A percentile compares a stretch with the other conserved stretches of the same genome.
Evolutionary conservation across 2,888 invertebrate species (phyloP).

Genomic region (Diogma glabrata): DNA sequence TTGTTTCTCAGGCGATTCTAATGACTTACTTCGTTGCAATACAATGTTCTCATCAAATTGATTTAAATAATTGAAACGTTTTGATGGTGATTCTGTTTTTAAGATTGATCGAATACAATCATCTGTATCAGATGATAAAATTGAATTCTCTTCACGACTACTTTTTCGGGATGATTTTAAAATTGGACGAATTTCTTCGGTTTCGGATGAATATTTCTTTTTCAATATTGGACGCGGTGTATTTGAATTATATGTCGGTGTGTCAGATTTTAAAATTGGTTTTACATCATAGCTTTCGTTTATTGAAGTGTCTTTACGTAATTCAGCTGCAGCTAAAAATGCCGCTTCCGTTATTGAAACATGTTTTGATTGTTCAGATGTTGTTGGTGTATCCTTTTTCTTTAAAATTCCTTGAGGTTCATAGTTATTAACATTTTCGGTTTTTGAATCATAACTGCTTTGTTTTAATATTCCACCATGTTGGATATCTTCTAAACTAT

Average conservation of each 20-base stretch:
- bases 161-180: conserved; percentile 59
- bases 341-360: conserved; percentile 38
- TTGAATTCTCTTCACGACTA: conserved; percentile 49
- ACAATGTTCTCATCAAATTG: conserved; percentile 15
- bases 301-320: conserved; percentile 38
- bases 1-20: conserved; percentile 14
- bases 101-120: conserved; percentile 27
- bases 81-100: conserved; percentile 33
- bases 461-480: conserved; percentile 73
- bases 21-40: conserved; percentile 19
- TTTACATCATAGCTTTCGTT: conserved; percentile 46
- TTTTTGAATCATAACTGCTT: conserved; percentile 58
- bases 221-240: conserved; percentile 70
- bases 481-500: conserved; percentile 33
- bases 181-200: conserved; percentile 64
- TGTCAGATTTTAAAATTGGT: conserved; percentile 76
- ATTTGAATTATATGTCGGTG: conserved; percentile 41
- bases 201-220: conserved; percentile 69
- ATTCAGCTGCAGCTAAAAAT: conserved; percentile 35
- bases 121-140: conserved; percentile 9
- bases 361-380: conserved; percentile 35
- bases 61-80: conserved; percentile 28
- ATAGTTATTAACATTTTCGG: conserved; percentile 47
- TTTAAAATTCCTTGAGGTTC: conserved; percentile 71
- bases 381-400: conserved; percentile 35